These are phyloP conservation scores for Sprattus sprattus DNA, from an alignment of 2,113 vertebrate genomes.

Conservation along the genomic window DNA sequence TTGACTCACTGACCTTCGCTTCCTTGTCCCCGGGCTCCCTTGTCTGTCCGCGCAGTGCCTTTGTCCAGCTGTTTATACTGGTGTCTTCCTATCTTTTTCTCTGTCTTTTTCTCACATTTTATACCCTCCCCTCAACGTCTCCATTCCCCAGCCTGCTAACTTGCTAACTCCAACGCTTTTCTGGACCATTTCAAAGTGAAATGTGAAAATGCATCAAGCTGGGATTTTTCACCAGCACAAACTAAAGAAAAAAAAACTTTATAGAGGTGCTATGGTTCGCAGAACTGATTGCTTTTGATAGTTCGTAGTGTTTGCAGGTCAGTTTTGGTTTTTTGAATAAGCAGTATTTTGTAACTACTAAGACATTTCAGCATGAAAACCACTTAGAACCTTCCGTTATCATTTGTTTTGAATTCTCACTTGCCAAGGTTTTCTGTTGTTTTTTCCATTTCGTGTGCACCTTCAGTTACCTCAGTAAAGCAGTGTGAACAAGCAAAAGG, in stretches of 20 bases:
- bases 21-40: background rate
- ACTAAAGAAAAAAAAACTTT: background rate
- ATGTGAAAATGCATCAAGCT: constrained; percentile 6
- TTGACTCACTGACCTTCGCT: constrained; percentile 75
- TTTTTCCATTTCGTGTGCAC: constrained; percentile 36
- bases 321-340: constrained; percentile 36
- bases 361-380: constrained; percentile 47
- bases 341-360: constrained; percentile 60
- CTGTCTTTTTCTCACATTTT: background rate
- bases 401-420: constrained; percentile 59
- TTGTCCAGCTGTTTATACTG: constrained; percentile 29
- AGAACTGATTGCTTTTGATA: constrained; percentile 17
- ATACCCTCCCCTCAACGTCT: background rate
- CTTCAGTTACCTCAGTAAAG: constrained; percentile 47
- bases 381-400: background rate
- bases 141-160: constrained; percentile 25
- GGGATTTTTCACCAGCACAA: background rate
- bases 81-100: constrained; percentile 17
- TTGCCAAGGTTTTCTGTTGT: constrained; percentile 45
- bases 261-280: background rate
- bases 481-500: constrained; percentile 34
- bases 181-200: constrained; percentile 24
- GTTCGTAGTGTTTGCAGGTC: constrained; percentile 57
- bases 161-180: constrained; percentile 49
- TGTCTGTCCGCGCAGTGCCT: constrained; percentile 22